Evolutionary conservation across 2,888 invertebrate genomes (phyloP).

Genomic region (Chorisops tibialis): DNA sequence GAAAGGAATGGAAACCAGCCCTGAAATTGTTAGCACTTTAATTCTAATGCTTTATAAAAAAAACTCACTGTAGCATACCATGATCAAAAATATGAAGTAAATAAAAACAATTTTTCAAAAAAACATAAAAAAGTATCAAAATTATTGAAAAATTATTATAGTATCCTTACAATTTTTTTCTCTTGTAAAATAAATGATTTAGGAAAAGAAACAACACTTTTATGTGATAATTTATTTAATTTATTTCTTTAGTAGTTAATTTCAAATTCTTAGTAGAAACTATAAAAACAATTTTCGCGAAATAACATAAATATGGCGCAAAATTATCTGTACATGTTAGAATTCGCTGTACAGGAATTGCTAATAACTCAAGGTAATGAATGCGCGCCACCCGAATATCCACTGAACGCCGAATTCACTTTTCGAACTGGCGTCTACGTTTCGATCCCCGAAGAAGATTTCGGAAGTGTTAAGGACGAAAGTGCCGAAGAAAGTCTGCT

Average conservation of each 20-base stretch:
- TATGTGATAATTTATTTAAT: conserved; percentile 5
- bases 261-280: conserved; percentile 14
- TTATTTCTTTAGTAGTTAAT: background rate
- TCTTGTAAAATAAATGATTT: background rate
- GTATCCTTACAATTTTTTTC: no score
- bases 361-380: conserved; percentile 46
- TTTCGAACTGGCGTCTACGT: conserved; percentile 48
- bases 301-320: conserved; percentile 38
- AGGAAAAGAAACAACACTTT: background rate
- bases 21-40: no score
- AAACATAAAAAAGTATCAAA: no score
- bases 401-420: conserved; percentile 47
- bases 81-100: no score
- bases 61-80: no score
- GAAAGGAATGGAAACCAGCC: no score
- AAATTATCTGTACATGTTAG: conserved; percentile 49
- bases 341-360: conserved; percentile 49
- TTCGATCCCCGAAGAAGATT: conserved; percentile 47
- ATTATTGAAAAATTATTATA: no score
- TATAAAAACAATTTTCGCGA: conserved; percentile 7
- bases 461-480: conserved; percentile 35
- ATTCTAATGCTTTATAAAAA: no score
- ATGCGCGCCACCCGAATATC: conserved; percentile 51
- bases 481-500: background rate
- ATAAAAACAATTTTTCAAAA: no score